phyloP scores from a whole-genome alignment of 2,888 invertebrate species.

The Athripsodes cinereus region DNA sequence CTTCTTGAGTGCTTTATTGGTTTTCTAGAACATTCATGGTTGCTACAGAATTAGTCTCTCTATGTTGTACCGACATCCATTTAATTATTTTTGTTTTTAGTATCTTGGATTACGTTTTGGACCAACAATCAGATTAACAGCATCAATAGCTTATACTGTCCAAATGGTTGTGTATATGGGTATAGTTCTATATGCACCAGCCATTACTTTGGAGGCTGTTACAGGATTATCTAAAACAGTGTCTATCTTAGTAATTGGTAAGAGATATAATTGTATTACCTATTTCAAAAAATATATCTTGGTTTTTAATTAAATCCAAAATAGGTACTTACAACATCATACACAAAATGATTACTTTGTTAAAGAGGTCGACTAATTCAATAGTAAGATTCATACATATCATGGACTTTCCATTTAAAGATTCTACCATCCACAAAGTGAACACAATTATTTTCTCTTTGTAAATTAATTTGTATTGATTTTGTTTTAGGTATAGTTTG shows the following conservation, averaged over 20 bases:
- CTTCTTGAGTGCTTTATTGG: too few relatives aligned
- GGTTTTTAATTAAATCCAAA: background rate
- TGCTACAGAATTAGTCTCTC: too few relatives aligned
- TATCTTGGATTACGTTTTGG: conserved; percentile 88
- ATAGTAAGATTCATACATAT: too few relatives aligned
- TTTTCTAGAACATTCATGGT: too few relatives aligned
- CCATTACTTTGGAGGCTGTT: conserved; percentile 81
- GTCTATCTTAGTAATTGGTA: conserved; percentile 67
- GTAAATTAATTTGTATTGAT: too few relatives aligned
- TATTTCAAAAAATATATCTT: background rate
- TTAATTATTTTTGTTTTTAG: conserved; percentile 51
- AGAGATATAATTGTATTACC: too few relatives aligned
- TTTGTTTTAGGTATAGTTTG: conserved; percentile 58
- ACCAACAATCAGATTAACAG: conserved; percentile 63
- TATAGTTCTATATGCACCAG: conserved; percentile 89
- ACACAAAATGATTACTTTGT: background rate
- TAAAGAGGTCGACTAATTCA: too few relatives aligned
- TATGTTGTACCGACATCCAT: too few relatives aligned
- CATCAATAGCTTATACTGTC: conserved; percentile 77
- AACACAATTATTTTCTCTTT: too few relatives aligned
- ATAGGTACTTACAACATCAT: background rate
- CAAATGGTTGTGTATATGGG: conserved; percentile 91
- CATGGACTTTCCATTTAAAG: too few relatives aligned
- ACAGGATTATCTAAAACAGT: conserved; percentile 68
- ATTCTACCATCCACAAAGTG: too few relatives aligned